Evolutionary conservation across 1,140 invertebrate genomes (phyloP).

Genomic region (Bombus picipes): DNA sequence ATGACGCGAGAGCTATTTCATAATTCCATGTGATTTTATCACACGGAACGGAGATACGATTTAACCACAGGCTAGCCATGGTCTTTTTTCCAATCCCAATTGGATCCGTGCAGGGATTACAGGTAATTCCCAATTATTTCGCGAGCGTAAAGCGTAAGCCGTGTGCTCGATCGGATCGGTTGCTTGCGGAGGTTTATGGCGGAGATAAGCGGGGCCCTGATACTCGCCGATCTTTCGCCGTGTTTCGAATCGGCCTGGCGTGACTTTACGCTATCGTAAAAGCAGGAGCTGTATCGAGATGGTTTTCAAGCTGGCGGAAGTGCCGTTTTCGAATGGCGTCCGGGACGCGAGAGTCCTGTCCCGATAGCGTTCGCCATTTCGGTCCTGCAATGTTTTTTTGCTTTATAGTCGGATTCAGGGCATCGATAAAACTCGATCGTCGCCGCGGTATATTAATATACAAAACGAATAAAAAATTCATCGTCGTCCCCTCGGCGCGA

Average conservation of each 20-base stretch:
- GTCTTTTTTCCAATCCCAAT: background rate
- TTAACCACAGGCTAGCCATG: background rate
- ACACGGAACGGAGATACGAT: no score
- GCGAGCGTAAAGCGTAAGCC: conserved; percentile 41
- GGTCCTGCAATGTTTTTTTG: background rate
- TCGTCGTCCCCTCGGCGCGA: background rate
- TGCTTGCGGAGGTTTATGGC: conserved; percentile 46
- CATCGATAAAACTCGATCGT: background rate
- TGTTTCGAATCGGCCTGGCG: conserved; percentile 34
- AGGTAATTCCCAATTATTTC: conserved; percentile 63
- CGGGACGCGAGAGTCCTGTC: background rate
- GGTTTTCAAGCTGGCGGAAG: background rate
- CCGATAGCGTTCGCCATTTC: background rate
- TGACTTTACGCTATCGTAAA: conserved; percentile 66
- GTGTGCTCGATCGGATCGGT: conserved; percentile 30
- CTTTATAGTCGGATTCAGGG: background rate
- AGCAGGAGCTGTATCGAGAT: conserved; percentile 47
- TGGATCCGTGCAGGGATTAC: conserved; percentile 8
- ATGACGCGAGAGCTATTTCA: background rate
- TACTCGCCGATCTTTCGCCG: conserved; percentile 43
- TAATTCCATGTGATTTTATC: conserved; percentile 28
- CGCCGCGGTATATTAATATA: conserved; percentile 5
- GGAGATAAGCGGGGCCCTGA: conserved; percentile 53
- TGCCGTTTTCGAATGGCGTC: background rate
- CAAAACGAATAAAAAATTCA: conserved; percentile 36